These are phyloP conservation scores for Heliconius eleuchia DNA, from an alignment of 1,140 invertebrate species.

Conservation along the genomic window DNA sequence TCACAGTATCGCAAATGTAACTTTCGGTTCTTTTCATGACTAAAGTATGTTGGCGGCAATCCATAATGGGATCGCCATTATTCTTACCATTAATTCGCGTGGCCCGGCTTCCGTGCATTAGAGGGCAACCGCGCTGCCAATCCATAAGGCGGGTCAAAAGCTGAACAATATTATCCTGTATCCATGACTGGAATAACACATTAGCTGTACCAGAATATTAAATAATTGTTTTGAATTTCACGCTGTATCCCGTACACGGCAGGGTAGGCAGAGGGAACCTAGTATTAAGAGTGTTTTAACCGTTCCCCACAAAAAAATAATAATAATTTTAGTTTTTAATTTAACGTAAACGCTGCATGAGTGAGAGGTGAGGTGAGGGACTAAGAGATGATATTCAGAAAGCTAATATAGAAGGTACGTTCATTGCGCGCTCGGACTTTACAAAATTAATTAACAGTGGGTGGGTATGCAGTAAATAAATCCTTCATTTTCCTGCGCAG, in stretches of 20 bases:
- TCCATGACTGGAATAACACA: conserved; percentile 26
- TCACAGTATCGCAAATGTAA: conserved; percentile 82
- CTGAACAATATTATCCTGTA: conserved; percentile 52
- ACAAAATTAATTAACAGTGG: conserved; percentile 76
- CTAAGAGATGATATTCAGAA: conserved; percentile 38
- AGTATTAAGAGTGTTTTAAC: no score
- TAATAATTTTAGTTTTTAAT: not conserved
- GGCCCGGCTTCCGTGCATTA: conserved; percentile 79
- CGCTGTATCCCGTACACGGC: no score
- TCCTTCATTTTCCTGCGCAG: conserved; percentile 76
- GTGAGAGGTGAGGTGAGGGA: not conserved
- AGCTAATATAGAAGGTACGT: conserved; percentile 41
- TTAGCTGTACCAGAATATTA: not conserved
- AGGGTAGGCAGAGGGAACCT: no score
- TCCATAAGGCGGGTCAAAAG: conserved; percentile 61
- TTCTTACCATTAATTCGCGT: conserved; percentile 81
- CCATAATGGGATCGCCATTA: conserved; percentile 81
- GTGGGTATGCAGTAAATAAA: conserved; percentile 71
- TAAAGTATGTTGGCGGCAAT: conserved; percentile 82
- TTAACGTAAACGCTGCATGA: not conserved
- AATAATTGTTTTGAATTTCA: not conserved
- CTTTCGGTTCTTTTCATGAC: conserved; percentile 81
- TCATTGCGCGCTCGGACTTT: conserved; percentile 50
- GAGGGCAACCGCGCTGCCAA: conserved; percentile 71
- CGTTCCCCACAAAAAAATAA: no score